phyloP scores from a whole-genome alignment of 2,888 invertebrate species.

The Sminthurinus aureus region DNA sequence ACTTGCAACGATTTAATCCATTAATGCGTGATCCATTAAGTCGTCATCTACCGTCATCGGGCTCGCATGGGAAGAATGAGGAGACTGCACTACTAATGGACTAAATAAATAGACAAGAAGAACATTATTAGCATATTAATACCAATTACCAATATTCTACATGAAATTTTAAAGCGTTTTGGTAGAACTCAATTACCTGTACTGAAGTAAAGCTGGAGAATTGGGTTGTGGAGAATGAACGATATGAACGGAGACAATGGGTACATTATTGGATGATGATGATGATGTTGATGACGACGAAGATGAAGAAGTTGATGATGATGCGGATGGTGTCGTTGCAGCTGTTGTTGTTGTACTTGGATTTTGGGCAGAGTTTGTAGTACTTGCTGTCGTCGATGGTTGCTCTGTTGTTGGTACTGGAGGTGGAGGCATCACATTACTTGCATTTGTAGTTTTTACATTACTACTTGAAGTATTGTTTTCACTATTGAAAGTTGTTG shows the following conservation, averaged over 20 bases:
- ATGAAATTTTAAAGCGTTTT: too few relatives aligned
- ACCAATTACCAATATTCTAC: too few relatives aligned
- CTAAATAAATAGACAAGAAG: constrained; percentile 39
- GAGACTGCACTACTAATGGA: constrained; percentile 71
- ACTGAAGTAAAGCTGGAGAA: constrained; percentile 60
- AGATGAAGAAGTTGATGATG: neutral
- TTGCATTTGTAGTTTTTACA: neutral
- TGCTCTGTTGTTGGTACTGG: neutral
- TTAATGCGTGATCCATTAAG: constrained; percentile 81
- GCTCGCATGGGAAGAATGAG: constrained; percentile 71
- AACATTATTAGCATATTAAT: too few relatives aligned
- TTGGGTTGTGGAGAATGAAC: constrained; percentile 77
- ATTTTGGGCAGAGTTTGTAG: neutral
- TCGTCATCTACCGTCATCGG: constrained; percentile 89
- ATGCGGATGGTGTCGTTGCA: too few relatives aligned
- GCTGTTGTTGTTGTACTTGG: neutral
- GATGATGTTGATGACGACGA: neutral
- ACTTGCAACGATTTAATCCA: too few relatives aligned
- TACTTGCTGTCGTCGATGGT: neutral
- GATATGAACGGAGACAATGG: constrained; percentile 68
- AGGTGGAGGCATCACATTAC: constrained; percentile 30
- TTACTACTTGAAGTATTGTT: neutral
- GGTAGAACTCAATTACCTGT: too few relatives aligned
- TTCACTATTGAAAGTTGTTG: neutral
- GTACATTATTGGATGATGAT: constrained; percentile 11